phyloP scores from a whole-genome alignment of 2,797 vertebrate genomes.

The Pseudomugil tenellus region DNA sequence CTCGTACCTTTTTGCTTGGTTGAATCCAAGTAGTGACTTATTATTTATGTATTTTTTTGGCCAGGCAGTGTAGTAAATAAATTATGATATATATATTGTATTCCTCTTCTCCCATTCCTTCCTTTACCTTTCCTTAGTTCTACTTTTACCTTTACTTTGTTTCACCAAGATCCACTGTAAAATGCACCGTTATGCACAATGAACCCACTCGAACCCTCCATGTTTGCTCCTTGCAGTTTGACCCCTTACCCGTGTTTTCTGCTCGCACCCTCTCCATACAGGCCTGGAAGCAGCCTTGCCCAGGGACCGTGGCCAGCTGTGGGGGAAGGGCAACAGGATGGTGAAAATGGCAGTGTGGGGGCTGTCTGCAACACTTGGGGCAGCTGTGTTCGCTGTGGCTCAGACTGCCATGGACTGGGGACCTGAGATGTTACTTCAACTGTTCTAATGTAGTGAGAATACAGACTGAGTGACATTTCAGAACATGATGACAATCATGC shows the following conservation, averaged over 20 bases:
- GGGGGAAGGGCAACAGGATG: constrained; percentile 73
- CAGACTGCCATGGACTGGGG: constrained; percentile 89
- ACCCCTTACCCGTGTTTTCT: constrained; percentile 47
- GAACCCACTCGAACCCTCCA: constrained; percentile 27
- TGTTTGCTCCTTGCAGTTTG: constrained; percentile 29
- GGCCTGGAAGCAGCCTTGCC: constrained; percentile 43
- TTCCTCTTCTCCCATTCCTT: constrained; percentile 12
- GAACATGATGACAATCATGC: constrained; percentile 8
- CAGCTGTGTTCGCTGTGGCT: constrained; percentile 84
- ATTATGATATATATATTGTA: no score
- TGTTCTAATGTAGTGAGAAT: constrained; percentile 78
- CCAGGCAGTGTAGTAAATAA: no score
- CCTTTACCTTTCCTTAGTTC: constrained; percentile 18
- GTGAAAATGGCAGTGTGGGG: constrained; percentile 89
- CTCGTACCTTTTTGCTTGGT: no score
- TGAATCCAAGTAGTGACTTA: no score
- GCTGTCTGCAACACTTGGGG: constrained; percentile 86
- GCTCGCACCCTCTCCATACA: constrained; percentile 38
- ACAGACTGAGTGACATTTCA: not conserved
- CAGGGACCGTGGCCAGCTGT: constrained; percentile 30
- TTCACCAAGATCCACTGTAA: constrained; percentile 1
- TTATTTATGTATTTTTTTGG: no score
- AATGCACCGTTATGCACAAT: constrained; percentile 19
- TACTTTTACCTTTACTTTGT: constrained; percentile 2
- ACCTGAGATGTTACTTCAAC: constrained; percentile 84